phyloP scores from a whole-genome alignment of 2,113 vertebrate genomes.

The Rynchops niger region DNA sequence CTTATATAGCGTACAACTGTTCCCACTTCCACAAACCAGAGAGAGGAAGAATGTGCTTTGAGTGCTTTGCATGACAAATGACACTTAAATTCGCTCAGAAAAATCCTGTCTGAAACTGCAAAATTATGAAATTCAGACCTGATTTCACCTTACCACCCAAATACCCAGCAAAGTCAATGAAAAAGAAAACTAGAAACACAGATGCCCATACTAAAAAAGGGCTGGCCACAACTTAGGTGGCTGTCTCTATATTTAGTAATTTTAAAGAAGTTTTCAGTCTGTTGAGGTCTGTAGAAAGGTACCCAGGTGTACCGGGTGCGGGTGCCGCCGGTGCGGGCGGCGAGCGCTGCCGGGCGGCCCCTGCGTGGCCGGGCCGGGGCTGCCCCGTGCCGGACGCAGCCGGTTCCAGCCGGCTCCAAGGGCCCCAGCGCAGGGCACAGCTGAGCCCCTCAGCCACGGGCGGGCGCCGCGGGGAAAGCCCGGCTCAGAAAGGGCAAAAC shows the following conservation, averaged over 20 bases:
- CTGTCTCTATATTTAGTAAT: not conserved
- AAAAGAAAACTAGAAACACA: not conserved
- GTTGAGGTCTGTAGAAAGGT: not conserved
- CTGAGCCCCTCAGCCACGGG: not conserved
- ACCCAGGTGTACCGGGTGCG: fast-evolving
- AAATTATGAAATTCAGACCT: not conserved
- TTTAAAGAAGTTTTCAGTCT: not conserved
- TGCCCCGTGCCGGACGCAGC: too few species aligned
- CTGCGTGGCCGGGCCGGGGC: not conserved
- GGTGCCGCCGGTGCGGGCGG: fast-evolving
- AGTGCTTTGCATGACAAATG: not conserved
- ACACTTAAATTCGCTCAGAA: not conserved
- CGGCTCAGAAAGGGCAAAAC: not conserved
- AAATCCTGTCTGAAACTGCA: not conserved
- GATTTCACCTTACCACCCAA: not conserved
- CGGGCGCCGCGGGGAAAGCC: not conserved
- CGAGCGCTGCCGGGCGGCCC: not conserved
- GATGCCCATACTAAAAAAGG: not conserved
- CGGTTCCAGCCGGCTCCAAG: too few species aligned
- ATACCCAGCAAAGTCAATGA: not conserved
- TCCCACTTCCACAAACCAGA: not conserved
- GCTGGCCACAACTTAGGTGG: not conserved
- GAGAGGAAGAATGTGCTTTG: not conserved
- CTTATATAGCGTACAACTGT: not conserved
- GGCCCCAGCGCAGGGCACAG: too few species aligned